phyloP scores from a whole-genome alignment of 2,888 invertebrate species.

The Sarcophaga rosellei region DNA sequence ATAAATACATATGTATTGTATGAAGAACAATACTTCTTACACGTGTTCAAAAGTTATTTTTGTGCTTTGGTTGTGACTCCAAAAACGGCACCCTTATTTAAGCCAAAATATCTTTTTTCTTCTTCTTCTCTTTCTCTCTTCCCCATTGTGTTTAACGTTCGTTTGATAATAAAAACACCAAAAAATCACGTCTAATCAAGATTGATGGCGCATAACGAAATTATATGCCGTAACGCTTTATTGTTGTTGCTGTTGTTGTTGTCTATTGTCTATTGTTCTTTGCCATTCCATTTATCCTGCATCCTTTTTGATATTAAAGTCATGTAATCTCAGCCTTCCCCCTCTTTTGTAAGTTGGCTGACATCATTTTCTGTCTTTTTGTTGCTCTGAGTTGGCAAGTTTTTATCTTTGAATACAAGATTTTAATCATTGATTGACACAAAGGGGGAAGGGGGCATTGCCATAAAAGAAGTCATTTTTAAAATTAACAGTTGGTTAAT shows the following conservation, averaged over 20 bases:
- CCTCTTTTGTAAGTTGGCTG: not conserved
- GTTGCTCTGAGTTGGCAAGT: slow-evolving; percentile 21
- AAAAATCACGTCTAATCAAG: slow-evolving; percentile 81
- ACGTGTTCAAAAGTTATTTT: slow-evolving; percentile 48
- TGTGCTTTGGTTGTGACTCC: not conserved
- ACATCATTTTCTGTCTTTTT: slow-evolving; percentile 39
- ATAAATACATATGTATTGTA: too few relatives aligned
- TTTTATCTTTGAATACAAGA: slow-evolving; percentile 21
- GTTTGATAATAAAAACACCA: slow-evolving; percentile 65
- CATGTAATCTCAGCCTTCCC: slow-evolving; percentile 58
- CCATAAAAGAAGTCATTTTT: slow-evolving; percentile 55
- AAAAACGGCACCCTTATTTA: slow-evolving; percentile 44
- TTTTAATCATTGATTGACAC: not conserved
- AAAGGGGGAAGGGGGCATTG: slow-evolving; percentile 12
- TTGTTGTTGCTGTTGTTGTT: slow-evolving; percentile 20
- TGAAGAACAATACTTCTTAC: slow-evolving; percentile 14
- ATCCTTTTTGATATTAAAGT: slow-evolving; percentile 39
- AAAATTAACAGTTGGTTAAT: slow-evolving; percentile 58
- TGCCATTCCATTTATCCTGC: not conserved
- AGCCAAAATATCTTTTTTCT: slow-evolving; percentile 15
- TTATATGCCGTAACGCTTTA: slow-evolving; percentile 71
- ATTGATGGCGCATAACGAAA: slow-evolving; percentile 81
- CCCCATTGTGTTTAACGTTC: slow-evolving; percentile 10
- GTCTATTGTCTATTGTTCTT: not conserved
- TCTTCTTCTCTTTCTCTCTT: not conserved